Evolutionary conservation across 1,140 invertebrate genomes (phyloP).

Genomic region (Aporrectodea caliginosa): DNA sequence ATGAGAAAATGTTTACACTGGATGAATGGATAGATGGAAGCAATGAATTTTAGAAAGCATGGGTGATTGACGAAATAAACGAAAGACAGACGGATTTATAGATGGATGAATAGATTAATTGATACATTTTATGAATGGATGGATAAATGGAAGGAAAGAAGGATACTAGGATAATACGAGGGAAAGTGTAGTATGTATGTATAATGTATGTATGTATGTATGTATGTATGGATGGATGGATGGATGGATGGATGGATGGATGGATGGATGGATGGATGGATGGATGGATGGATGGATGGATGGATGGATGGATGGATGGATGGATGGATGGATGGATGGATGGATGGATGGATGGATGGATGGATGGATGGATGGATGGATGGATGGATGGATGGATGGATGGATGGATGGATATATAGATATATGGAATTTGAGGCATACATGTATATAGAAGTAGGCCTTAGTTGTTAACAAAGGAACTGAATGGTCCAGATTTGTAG

Average conservation of each 20-base stretch:
- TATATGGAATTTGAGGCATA: too few species aligned
- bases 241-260: slow-evolving; percentile 6
- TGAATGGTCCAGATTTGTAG: too few species aligned
- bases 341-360: slow-evolving; percentile 6
- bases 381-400: slow-evolving; percentile 6
- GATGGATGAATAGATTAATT: slow-evolving; percentile 1
- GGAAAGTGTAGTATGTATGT: neutral
- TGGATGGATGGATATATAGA: neutral
- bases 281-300: slow-evolving; percentile 6
- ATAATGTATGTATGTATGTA: neutral
- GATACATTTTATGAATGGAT: too few species aligned
- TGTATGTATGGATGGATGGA: slow-evolving; percentile 6
- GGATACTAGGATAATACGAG: neutral
- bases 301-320: slow-evolving; percentile 6
- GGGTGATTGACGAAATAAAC: too few species aligned
- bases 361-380: slow-evolving; percentile 5
- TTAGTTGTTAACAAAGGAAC: too few species aligned
- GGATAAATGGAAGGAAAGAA: neutral
- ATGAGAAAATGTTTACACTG: neutral
- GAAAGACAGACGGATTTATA: neutral
- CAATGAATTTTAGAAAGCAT: too few species aligned
- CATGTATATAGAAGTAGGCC: too few species aligned
- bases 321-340: slow-evolving; percentile 6
- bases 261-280: slow-evolving; percentile 6
- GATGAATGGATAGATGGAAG: too few species aligned